A percentile compares a stretch with the other conserved stretches of the same genome.
Evolutionary conservation across 2,113 vertebrate species (phyloP).

Genomic region (Corythoichthys intestinalis): DNA sequence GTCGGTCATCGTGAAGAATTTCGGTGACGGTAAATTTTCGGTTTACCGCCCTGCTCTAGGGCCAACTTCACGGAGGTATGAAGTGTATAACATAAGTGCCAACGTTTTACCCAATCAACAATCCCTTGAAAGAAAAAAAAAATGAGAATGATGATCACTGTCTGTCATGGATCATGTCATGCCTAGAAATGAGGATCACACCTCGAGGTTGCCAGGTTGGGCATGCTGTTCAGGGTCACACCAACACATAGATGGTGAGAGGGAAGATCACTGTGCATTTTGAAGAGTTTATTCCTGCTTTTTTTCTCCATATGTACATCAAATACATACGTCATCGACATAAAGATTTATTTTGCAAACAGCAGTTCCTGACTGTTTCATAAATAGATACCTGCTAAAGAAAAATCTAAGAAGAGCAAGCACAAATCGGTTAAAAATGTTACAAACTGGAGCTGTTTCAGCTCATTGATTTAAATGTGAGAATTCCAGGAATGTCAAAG

Average conservation of each 20-base stretch:
- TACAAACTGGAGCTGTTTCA: conserved; percentile 5
- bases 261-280: conserved; percentile 66
- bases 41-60: no score
- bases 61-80: no score
- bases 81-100: no score
- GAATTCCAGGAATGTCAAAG: conserved; percentile 49
- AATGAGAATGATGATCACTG: not conserved
- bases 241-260: conserved; percentile 25
- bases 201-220: conserved; percentile 57
- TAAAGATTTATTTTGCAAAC: no score
- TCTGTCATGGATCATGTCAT: conserved; percentile 50
- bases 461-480: conserved; percentile 25
- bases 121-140: not conserved
- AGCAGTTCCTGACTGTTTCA: no score
- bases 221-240: conserved; percentile 38
- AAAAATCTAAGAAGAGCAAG: not conserved
- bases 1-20: no score
- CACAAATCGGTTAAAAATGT: conserved; percentile 7
- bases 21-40: no score
- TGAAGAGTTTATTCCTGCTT: conserved; percentile 49
- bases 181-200: conserved; percentile 59
- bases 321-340: no score
- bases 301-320: no score
- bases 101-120: not conserved
- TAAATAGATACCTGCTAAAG: not conserved